Evolutionary conservation across 92 coral and sea anemone species (phyloP), one percentile per base, ranked within the genome.

Genomic region (Parazoanthus swiftii): DNA sequence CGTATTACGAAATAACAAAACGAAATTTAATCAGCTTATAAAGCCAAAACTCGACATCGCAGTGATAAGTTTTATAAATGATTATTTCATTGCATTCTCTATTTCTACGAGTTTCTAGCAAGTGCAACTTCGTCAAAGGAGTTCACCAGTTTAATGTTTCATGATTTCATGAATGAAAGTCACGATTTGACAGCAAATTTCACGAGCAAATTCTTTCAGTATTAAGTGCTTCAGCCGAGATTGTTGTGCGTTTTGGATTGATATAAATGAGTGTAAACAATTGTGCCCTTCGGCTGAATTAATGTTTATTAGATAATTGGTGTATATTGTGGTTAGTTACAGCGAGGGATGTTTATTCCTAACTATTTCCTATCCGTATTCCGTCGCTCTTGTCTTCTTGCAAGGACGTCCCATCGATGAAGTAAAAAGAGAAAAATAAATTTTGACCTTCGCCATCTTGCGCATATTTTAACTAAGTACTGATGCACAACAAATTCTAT

Each of bases 161-260:
- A 16, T 38, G 15, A 77, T 21, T 76, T n/a, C 33, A 76, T 38
- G 80, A 76, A 44, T 23, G 81, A 44, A 77, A 77, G 81, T 77
- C 50, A 77, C 44, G 25, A 44, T 77, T 23, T 42, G 81, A 39
- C 85, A 58, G 70, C 9, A 54, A 29, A 25, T 33, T 73, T 80
- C 48, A 63, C 65, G 21, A 56, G 72, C 26, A 25, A 20, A 56
- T 36, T 80, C 70, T 63, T 63, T 21, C 26, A 20, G 25, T 63
- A 21, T 4, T 63, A 63, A 23, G 9, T 54, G 3, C 59, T 63
- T 63, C 26, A 7, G 70, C 15, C 70, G 70, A 63, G 70, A 3
- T 63, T 63, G n/a, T 63, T 63, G 66, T 18, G 26, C 15, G 70
- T 63, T 63, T 23, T 63, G 70, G 15, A 13, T 1, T 63, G n/a